Percentiles rank a stretch among this genome's conserved stretches.
Conservation (phyloP, 2,113 vertebrate genomes). For the Bubalus kerabau region DNA sequence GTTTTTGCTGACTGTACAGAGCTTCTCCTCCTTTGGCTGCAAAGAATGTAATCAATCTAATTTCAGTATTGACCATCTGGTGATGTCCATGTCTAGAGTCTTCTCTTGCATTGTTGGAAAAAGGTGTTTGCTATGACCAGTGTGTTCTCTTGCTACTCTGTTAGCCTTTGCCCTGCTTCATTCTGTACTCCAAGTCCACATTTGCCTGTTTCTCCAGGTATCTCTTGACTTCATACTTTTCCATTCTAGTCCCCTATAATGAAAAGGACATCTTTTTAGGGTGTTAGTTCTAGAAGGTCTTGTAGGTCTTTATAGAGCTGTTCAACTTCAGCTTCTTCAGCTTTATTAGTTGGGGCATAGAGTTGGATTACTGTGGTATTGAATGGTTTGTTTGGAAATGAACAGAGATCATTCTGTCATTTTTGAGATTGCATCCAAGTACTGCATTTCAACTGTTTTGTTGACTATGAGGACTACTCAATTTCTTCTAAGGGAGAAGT, state of each 20-base stretch:
- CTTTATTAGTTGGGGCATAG: background rate
- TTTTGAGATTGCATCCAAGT: background rate
- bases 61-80: background rate
- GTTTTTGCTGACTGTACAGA: background rate
- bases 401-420: background rate
- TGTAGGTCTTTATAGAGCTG: background rate
- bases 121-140: background rate
- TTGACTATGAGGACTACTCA: background rate
- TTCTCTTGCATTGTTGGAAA: background rate
- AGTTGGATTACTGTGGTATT: background rate
- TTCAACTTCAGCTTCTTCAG: background rate
- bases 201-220: background rate
- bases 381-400: background rate
- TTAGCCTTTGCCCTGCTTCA: background rate
- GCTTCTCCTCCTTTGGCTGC: background rate
- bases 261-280: background rate
- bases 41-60: background rate
- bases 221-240: background rate
- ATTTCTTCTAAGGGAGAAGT: background rate
- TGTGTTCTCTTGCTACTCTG: background rate
- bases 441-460: background rate
- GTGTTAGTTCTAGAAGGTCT: background rate
- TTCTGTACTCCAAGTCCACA: background rate
- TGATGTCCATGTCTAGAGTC: background rate
- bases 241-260: background rate